Base-by-base conservation (phyloP, 2,113 vertebrate genomes). In the Hoplias malabaricus region DNA sequence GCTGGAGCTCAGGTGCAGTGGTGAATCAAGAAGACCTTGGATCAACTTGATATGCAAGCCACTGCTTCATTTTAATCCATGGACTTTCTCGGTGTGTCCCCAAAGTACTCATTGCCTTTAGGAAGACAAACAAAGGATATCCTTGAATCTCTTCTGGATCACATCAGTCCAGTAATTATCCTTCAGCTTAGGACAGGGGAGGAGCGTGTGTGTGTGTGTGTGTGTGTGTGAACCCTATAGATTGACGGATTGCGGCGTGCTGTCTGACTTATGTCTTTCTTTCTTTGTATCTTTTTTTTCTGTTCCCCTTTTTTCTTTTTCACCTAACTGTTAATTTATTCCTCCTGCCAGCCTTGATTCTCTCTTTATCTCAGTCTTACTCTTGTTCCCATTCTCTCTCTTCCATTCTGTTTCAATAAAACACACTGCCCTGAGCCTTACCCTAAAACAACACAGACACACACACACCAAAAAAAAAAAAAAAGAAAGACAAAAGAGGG, bases 41-140 rank as follows among this genome's bases (percentile, higher is more conserved):
- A 27, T 46, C 31, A 33, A 31, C 38, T 83, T 74, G 38, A 69
- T 69, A 80, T 78, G 71, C 78, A 78, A 61, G 46, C 59, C 38
- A 74, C 27, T 36, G 33, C 40, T 59, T 33, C 70, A 48, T 46
- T 19, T 59, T 78, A 81, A 84, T 81, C 82, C 76, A 50, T 34
- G 61, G 61, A 69, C 65, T 75, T 80, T 69, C 79, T 29, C 21
- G 21, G 66, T 61, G 67, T 75, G 69, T 78, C 79, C 72, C 82
- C 62, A 48, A 84, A 84, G 82, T 69, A 68, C 75, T 84, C 74
- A 50, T 54, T 78, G 79, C 72, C 79, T 79, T 78, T 54, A 80
- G 70, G 78, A 80, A 83, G 82, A 80, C 70, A 83, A 81, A 84
- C 82, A 78, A 79, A 81, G 82, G 82, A 81, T 84, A 75, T 79